Conservation (phyloP, 1,140 invertebrate genomes). For the Ectropis grisescens region DNA sequence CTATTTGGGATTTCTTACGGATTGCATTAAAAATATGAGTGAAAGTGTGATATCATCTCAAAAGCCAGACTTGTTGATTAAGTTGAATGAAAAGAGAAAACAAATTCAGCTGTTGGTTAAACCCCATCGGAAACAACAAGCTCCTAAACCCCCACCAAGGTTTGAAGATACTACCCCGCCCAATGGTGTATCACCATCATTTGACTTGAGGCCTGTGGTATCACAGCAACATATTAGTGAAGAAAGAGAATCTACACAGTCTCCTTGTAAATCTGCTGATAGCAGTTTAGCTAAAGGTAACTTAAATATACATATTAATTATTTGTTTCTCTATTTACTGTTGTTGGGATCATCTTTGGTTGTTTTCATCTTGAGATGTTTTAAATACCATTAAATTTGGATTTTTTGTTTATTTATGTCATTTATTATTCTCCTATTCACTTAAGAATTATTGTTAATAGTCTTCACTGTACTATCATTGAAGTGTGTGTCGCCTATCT, state of each 20-base stretch:
- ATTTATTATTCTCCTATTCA: no score
- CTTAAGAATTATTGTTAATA: no score
- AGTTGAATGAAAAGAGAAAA: conserved; percentile 75
- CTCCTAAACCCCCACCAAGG: conserved; percentile 48
- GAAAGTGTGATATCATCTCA: conserved; percentile 68
- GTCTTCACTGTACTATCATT: no score
- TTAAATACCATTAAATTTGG: no score
- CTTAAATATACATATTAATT: conserved; percentile 1
- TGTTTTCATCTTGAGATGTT: no score
- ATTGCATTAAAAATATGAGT: conserved; percentile 75
- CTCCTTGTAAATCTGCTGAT: conserved; percentile 28
- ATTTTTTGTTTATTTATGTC: no score
- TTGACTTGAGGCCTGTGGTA: conserved; percentile 52
- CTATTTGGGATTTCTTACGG: conserved; percentile 78
- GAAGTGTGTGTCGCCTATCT: no score
- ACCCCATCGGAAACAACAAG: conserved; percentile 42
- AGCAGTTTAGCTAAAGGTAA: conserved; percentile 29
- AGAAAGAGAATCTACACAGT: conserved; percentile 32
- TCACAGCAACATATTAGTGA: conserved; percentile 54
- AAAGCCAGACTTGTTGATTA: conserved; percentile 74
- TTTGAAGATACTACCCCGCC: conserved; percentile 52
- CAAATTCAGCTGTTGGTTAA: conserved; percentile 51
- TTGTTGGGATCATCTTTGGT: no score
- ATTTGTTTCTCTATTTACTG: conserved; percentile 1
- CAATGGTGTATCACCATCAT: conserved; percentile 56